These are phyloP conservation scores for Vimba vimba DNA, from an alignment of 2,113 vertebrate species.

Conservation along the genomic window DNA sequence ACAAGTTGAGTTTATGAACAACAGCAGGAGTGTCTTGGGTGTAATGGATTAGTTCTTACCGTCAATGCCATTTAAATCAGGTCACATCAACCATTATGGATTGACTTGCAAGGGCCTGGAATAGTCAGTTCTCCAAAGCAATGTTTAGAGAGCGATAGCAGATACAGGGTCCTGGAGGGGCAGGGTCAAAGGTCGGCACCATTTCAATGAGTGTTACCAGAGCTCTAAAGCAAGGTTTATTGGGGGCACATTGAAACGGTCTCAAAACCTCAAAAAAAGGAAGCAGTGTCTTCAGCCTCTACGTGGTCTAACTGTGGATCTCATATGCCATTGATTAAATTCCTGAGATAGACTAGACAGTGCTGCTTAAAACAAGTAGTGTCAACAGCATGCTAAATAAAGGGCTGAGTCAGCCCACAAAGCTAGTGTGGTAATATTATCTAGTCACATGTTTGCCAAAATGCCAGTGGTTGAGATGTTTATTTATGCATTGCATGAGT, in stretches of 20 bases:
- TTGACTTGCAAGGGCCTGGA: not conserved
- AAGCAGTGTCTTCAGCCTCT: not conserved
- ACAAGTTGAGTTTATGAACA: conserved; percentile 15
- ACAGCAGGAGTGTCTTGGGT: conserved; percentile 17
- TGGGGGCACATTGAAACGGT: not conserved
- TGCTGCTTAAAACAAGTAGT: conserved; percentile 24
- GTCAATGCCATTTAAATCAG: conserved; percentile 42
- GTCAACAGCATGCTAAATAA: conserved; percentile 32
- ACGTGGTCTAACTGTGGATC: not conserved
- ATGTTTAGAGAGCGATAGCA: conserved; percentile 43
- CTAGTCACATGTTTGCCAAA: conserved; percentile 6
- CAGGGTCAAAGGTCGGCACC: conserved; percentile 46
- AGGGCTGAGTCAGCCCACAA: conserved; percentile 9
- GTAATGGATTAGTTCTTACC: conserved; percentile 22
- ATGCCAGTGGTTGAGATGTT: conserved; percentile 10
- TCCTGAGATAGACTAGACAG: conserved; percentile 1
- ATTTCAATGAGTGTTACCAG: conserved; percentile 54
- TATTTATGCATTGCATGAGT: not conserved
- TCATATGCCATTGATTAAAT: conserved; percentile 29
- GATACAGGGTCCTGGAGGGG: conserved; percentile 16
- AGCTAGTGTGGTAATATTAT: conserved; percentile 9
- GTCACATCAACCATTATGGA: conserved; percentile 31
- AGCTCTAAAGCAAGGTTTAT: conserved; percentile 42
- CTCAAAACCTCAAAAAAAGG: not conserved
- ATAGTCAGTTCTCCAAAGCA: not conserved